Percentiles rank a stretch among this genome's conserved stretches.
Conservation (phyloP, 37 sponge, comb jelly and placozoan species). For the Mnemiopsis leidyi region DNA sequence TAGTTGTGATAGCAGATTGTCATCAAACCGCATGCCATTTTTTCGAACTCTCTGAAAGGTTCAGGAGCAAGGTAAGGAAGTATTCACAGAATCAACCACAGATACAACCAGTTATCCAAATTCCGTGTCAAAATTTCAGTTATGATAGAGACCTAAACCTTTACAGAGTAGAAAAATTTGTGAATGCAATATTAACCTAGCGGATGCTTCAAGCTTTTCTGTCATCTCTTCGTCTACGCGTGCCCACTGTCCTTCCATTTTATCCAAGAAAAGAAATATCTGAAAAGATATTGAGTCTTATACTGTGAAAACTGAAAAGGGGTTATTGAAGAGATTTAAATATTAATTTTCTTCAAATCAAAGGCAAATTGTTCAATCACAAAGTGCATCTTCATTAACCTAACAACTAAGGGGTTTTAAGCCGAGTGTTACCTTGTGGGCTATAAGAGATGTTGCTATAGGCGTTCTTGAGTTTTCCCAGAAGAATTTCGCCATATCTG, state of each 20-base stretch:
- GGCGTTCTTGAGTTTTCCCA: conserved; percentile 55
- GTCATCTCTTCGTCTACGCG: conserved; percentile 61
- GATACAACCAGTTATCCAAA: too few species aligned
- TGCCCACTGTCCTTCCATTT: conserved; percentile 51
- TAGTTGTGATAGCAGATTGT: conserved; percentile 63
- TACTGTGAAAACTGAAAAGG: too few species aligned
- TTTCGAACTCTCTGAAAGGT: conserved; percentile 61
- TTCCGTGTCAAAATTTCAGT: too few species aligned
- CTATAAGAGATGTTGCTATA: conserved; percentile 56
- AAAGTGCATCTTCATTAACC: too few species aligned
- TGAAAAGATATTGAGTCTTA: too few species aligned
- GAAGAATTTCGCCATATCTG: conserved; percentile 61
- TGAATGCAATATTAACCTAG: too few species aligned
- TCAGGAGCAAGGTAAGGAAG: background rate
- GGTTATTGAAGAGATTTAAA: too few species aligned
- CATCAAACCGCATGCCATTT: conserved; percentile 37
- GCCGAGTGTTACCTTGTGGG: conserved; percentile 63
- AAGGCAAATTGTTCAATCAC: too few species aligned
- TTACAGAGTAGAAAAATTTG: too few species aligned
- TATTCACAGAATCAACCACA: too few species aligned
- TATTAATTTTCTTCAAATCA: too few species aligned
- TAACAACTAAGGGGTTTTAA: background rate
- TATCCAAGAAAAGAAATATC: conserved; percentile 42
- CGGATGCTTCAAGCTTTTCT: conserved; percentile 60
- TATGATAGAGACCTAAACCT: too few species aligned